These are phyloP conservation scores for Cephus sareptanus DNA, from an alignment of 2,888 invertebrate genomes.

Conservation along the genomic window DNA sequence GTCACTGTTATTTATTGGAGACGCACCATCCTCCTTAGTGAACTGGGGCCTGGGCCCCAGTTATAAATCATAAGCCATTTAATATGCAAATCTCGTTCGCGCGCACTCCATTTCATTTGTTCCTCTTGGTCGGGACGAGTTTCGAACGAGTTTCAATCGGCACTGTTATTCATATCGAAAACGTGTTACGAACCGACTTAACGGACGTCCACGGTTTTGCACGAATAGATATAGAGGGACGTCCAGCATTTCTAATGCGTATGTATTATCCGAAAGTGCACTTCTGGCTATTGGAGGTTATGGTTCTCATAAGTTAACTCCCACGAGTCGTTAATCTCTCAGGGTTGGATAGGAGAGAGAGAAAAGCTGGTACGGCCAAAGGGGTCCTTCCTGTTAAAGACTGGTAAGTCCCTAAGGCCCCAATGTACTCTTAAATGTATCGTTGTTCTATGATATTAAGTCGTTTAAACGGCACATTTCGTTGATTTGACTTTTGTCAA, in stretches of 20 bases:
- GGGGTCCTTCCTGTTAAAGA: too few species aligned
- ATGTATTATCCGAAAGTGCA: too few species aligned
- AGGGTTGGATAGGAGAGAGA: not conserved
- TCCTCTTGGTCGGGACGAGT: not conserved
- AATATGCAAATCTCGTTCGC: constrained; percentile 62
- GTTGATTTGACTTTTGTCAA: too few species aligned
- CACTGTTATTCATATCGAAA: constrained; percentile 21
- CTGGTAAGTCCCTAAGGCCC: too few species aligned
- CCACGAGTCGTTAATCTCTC: too few species aligned
- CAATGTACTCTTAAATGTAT: too few species aligned
- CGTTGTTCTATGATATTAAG: too few species aligned
- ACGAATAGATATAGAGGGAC: too few species aligned
- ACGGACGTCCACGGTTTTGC: not conserved
- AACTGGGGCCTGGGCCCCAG: constrained; percentile 31
- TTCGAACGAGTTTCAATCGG: constrained; percentile 20
- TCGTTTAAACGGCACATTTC: too few species aligned
- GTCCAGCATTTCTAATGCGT: too few species aligned
- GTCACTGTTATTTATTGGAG: not conserved
- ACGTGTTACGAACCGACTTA: not conserved
- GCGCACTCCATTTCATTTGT: constrained; percentile 23
- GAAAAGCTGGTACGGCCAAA: not conserved
- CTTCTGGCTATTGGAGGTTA: too few species aligned
- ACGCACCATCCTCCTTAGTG: not conserved
- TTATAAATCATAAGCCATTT: constrained; percentile 66
- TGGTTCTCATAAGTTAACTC: too few species aligned